Evolutionary conservation across 1,140 invertebrate genomes (phyloP).

Genomic region (Pseudoatta argentina): DNA sequence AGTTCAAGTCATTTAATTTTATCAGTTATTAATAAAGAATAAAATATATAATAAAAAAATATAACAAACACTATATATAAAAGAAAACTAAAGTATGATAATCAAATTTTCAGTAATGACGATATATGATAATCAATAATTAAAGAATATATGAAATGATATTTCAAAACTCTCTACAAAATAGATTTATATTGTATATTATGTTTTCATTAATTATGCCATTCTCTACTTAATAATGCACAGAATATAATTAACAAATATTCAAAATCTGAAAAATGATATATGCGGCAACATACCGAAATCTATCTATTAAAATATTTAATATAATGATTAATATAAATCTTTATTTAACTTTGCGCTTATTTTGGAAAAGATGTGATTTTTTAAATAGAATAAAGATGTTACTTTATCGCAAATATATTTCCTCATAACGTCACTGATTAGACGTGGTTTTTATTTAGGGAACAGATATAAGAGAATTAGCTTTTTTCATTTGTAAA

Average conservation of each 20-base stretch:
- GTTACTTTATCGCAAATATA: not conserved
- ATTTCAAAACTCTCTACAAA: slow-evolving; percentile 5
- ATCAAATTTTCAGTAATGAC: not conserved
- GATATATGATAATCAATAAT: slow-evolving; percentile 24
- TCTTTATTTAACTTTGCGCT: not conserved
- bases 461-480: not conserved
- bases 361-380: not conserved
- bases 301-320: not conserved
- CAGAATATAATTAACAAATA: not conserved
- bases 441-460: not conserved
- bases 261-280: not conserved
- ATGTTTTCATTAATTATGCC: not conserved
- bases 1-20: not conserved
- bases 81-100: not conserved
- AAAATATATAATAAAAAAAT: not conserved
- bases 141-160: slow-evolving; percentile 12
- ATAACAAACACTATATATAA: not conserved
- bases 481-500: not conserved
- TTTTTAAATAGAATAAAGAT: not conserved
- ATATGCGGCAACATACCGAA: not conserved
- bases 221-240: not conserved
- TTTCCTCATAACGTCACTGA: too few relatives aligned
- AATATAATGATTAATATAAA: not conserved
- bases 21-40: slow-evolving; percentile 20
- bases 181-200: not conserved